Conservation (phyloP, 2,113 vertebrate species). For the Chloropsis hardwickii region DNA sequence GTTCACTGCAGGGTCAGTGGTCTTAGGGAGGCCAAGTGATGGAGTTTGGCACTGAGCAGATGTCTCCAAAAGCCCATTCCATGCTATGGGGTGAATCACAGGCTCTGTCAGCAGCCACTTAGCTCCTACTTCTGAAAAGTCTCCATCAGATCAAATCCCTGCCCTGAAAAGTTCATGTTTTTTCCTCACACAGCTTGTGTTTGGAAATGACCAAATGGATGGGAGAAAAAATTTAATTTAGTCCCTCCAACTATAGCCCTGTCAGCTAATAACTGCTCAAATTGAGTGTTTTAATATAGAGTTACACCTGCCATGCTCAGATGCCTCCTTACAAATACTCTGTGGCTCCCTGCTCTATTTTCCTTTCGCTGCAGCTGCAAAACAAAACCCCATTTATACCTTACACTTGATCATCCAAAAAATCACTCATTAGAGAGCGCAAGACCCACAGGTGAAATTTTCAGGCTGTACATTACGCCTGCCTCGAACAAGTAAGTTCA, state of each 20-base stretch:
- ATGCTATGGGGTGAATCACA: accelerated
- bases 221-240: not conserved
- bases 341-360: not conserved
- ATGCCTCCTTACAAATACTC: not conserved
- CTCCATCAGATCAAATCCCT: not conserved
- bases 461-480: not conserved
- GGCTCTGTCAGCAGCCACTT: not conserved
- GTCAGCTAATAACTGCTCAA: not conserved
- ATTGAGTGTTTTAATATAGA: accelerated
- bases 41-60: not conserved
- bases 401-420: not conserved
- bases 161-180: not conserved
- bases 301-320: not conserved
- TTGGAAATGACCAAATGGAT: not conserved
- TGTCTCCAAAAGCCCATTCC: not conserved
- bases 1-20: not conserved
- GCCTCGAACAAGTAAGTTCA: not conserved
- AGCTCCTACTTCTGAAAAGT: not conserved
- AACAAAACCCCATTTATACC: not conserved
- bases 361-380: not conserved
- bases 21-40: not conserved
- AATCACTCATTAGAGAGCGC: not conserved
- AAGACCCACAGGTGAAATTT: not conserved
- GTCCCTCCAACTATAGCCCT: not conserved
- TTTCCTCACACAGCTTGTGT: not conserved